Evolutionary conservation across 2,113 vertebrate species (phyloP).

Genomic region (Psilopogon haemacephalus): DNA sequence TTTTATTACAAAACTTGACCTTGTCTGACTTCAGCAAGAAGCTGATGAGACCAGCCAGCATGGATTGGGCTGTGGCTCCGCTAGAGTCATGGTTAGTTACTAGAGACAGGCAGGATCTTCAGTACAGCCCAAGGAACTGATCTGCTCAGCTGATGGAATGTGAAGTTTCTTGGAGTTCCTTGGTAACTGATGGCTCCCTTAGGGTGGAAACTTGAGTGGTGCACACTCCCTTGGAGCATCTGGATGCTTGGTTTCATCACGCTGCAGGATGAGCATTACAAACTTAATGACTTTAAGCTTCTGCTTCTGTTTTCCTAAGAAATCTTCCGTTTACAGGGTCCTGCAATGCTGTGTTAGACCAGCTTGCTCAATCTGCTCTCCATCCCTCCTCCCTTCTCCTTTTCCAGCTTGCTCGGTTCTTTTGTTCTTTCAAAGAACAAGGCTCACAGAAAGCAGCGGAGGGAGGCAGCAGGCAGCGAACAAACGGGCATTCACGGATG

Average conservation of each 20-base stretch:
- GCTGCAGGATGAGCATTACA: neutral
- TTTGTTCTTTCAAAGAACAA: conserved; percentile 47
- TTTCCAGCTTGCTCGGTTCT: conserved; percentile 8
- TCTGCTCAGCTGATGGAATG: neutral
- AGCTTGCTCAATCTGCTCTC: neutral
- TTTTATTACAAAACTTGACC: neutral
- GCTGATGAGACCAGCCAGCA: rapidly evolving
- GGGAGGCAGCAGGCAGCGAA: neutral
- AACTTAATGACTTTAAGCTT: neutral
- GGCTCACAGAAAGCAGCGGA: neutral
- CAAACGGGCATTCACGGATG: neutral
- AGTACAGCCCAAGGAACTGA: neutral
- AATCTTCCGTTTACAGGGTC: neutral
- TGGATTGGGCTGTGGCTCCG: neutral
- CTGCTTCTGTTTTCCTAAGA: neutral
- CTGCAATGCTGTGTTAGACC: neutral
- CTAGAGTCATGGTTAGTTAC: rapidly evolving
- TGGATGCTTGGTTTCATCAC: neutral
- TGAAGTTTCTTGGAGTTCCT: neutral
- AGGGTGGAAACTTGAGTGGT: neutral
- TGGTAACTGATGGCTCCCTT: neutral
- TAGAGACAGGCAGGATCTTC: neutral
- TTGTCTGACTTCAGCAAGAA: neutral
- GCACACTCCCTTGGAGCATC: neutral
- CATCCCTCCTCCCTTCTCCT: neutral